Base-by-base conservation (phyloP, 1,140 invertebrate genomes). In the Drosophila serrata region DNA sequence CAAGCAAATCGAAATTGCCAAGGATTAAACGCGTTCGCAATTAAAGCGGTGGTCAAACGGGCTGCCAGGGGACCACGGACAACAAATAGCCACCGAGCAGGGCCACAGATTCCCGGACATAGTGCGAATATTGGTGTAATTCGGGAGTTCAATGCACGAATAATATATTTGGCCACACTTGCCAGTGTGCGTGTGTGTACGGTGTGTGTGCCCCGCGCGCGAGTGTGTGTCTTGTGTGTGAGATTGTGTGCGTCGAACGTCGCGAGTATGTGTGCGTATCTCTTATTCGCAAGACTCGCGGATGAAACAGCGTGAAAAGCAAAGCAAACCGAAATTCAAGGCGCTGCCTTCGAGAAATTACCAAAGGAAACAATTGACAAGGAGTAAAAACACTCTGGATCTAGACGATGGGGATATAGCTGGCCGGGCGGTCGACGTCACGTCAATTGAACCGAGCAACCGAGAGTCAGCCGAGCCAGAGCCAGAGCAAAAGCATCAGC, bases 111-210 rank as follows among this genome's bases (percentile, higher is more conserved):
- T 19, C 3, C n/a, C 40, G 46, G 29, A 29, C 61, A 40, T 43
- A 46, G 29, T 55, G 74, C 56, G 12, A 58, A 77, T 60, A 77
- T 68, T 55, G 39, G 59, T 60, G 72, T 76, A 88, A 87, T 90
- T 88, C 73, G 77, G 68, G 88, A 90, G 84, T 88, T 88, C 85
- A 88, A 85, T 90, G 84, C 77, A 75, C 84, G 84, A 88, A 77
- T 84, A 90, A 88, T 88, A 88, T 90, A 88, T 87, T 87, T 88
- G 84, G 84, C 87, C 87, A 84, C 82, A 84, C 61, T 76, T 69
- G 37, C 53, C 51, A 58, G 63, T 69, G 40, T 68, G 48, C 60
- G 55, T 70, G 48, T 51, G 63, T 55, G 53, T 51, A 35, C 49
- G 49, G 48, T 58, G 58, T 49, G 40, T 70, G 63, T 48, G 49